Conservation (phyloP, 2,888 invertebrate genomes). For the Drosophila quinaria region DNA sequence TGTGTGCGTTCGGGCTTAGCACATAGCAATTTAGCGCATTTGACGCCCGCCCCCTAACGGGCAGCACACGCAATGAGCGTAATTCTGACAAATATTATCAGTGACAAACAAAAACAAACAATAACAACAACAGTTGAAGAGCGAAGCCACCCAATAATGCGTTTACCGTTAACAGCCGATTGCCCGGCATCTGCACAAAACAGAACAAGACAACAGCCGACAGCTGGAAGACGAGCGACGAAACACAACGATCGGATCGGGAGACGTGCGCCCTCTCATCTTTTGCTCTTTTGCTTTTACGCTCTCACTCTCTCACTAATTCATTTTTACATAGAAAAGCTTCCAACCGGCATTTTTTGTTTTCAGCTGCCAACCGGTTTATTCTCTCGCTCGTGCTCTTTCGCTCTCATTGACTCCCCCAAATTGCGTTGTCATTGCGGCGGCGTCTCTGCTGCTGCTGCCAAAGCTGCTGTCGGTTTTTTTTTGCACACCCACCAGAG, state of each 20-base stretch:
- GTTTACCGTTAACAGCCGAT: constrained; percentile 70
- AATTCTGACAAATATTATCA: constrained; percentile 54
- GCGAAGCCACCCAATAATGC: constrained; percentile 65
- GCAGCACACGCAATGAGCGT: constrained; percentile 36
- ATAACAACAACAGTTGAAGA: constrained; percentile 41
- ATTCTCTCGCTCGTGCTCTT: constrained; percentile 20
- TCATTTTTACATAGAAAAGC: constrained; percentile 45
- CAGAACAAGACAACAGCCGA: constrained; percentile 51
- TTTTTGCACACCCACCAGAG: constrained; percentile 72
- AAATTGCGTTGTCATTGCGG: constrained; percentile 67
- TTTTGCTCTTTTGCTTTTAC: constrained; percentile 11
- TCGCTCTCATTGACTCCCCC: constrained; percentile 70
- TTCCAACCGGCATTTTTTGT: constrained; percentile 73
- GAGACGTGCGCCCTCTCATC: constrained; percentile 34
- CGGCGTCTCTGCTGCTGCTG: constrained; percentile 35
- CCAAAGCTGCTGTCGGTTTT: constrained; percentile 30
- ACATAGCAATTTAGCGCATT: constrained; percentile 60
- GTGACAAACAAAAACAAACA: constrained; percentile 42
- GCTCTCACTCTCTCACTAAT: constrained; percentile 14
- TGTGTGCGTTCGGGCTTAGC: constrained; percentile 34
- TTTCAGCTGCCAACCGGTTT: constrained; percentile 76
- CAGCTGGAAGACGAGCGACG: constrained; percentile 47
- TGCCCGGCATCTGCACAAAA: constrained; percentile 63
- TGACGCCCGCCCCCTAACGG: constrained; percentile 53
- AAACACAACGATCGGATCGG: constrained; percentile 32